Evolutionary conservation across 2,888 invertebrate genomes (phyloP), one percentile per base, ranked within the genome.

Genomic region (Bursaphelenchus okinawaensis): DNA sequence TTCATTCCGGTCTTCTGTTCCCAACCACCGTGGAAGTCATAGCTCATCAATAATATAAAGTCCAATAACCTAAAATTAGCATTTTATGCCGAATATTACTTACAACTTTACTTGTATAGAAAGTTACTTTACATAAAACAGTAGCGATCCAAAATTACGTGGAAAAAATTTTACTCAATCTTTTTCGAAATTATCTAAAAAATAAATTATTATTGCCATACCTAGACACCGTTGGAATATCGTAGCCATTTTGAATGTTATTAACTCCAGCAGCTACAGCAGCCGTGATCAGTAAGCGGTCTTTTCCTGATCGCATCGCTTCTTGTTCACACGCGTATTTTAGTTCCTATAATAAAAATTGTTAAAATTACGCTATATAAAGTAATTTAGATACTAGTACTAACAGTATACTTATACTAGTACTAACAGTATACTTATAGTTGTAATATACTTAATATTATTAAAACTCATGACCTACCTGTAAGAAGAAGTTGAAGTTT

Each of bases 231-330:
- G 74, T 74, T 7, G 82, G 77, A 23, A 92, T 85, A 73, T 93
- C 91, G 78, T 93, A 93, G 0, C 90, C 92, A 12, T 88, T 87
- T 68, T 90, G 90, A 55, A 93, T 91, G 0, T 93, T 91, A 84
- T 92, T 91, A 76, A 91, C 90, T 81, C 93, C 92, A 0, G 93
- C 92, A 0, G 92, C 92, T 9, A 71, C 87, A 0, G 91, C 89
- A 0, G 91, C 89, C 0, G 91, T 90, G 28, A 93, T 83, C 52
- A 89, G 87, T 81, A 92, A 86, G n/a, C 87, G 87, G 7, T 70
- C 70, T 19, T 68, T 65, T 20, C 70, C 67, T n/a, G 73, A 69
- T 7, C 63, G 12, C 7, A 6, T 63, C 7, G 77, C 67, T 64
- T 80, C 81, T 0, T 66, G 67, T 27, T 70, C 73, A 40, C 68